phyloP scores from a whole-genome alignment of 64 coral and sea anemone species.

The Dendronephthya gigantea region DNA sequence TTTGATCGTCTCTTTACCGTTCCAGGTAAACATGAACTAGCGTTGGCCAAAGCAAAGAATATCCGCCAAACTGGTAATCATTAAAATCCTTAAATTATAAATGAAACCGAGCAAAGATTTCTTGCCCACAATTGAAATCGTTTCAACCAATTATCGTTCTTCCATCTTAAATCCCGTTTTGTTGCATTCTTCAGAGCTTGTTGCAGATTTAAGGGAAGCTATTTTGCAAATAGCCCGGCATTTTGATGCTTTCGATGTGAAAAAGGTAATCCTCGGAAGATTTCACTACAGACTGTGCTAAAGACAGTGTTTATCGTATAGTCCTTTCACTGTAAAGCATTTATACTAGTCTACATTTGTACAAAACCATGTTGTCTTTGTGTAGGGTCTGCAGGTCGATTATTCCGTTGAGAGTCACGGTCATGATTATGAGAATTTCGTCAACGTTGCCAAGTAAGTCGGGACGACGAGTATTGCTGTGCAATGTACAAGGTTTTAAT shows the following conservation, averaged over 20 bases:
- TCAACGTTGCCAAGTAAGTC: slow-evolving; percentile 81
- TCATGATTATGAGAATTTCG: slow-evolving; percentile 75
- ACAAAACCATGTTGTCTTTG: not conserved
- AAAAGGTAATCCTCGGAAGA: slow-evolving; percentile 40
- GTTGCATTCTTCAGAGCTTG: slow-evolving; percentile 45
- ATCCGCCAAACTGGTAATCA: slow-evolving; percentile 90
- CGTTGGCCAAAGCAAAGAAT: slow-evolving; percentile 88
- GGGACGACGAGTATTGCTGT: too few relatives aligned
- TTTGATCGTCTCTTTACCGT: not conserved
- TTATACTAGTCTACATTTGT: too few relatives aligned
- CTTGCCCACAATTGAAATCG: too few relatives aligned
- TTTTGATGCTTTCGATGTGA: slow-evolving; percentile 89
- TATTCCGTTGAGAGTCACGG: slow-evolving; percentile 95
- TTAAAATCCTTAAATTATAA: too few relatives aligned
- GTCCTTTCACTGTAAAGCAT: not conserved
- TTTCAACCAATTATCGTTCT: too few relatives aligned
- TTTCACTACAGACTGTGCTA: too few relatives aligned
- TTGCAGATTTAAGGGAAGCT: slow-evolving; percentile 90
- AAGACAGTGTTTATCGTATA: too few relatives aligned
- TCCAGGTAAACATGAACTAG: slow-evolving; percentile 53
- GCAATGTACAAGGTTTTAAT: too few relatives aligned
- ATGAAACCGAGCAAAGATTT: too few relatives aligned
- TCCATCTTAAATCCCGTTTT: not conserved
- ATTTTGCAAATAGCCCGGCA: slow-evolving; percentile 94
- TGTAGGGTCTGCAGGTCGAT: slow-evolving; percentile 77